Conservation (phyloP, 2,888 invertebrate species). For the Trachelus tabidus region DNA sequence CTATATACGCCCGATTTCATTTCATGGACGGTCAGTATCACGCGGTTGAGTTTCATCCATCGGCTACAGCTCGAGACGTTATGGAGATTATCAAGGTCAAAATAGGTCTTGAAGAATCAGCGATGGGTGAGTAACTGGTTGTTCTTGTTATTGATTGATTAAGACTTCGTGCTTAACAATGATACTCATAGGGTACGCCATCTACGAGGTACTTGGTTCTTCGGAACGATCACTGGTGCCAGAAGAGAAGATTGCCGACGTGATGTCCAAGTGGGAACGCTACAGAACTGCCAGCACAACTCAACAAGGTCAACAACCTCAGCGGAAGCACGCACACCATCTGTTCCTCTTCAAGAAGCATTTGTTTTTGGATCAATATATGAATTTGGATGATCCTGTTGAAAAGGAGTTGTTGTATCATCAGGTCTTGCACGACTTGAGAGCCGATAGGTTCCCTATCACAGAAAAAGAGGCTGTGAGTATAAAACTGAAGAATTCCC, state of each 20-base stretch:
- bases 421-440: constrained; percentile 90
- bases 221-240: constrained; percentile 86
- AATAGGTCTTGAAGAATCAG: constrained; percentile 84
- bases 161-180: not conserved
- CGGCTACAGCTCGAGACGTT: constrained; percentile 90
- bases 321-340: constrained; percentile 71
- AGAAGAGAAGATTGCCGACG: constrained; percentile 92
- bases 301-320: constrained; percentile 56
- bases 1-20: constrained; percentile 90
- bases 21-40: constrained; percentile 96
- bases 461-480: constrained; percentile 94
- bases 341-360: constrained; percentile 86
- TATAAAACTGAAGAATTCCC: constrained; percentile 35
- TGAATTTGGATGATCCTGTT: constrained; percentile 84
- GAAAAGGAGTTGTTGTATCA: constrained; percentile 95
- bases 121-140: constrained; percentile 70
- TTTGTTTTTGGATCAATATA: constrained; percentile 82
- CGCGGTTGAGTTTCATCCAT: constrained; percentile 94
- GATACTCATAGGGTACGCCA: constrained; percentile 78
- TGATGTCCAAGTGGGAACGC: constrained; percentile 95
- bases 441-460: constrained; percentile 91
- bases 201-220: constrained; percentile 91
- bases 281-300: constrained; percentile 78
- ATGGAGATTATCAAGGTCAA: constrained; percentile 88
- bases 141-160: not conserved